Evolutionary conservation across 2,113 vertebrate genomes (phyloP).

Genomic region (Rhinolophus sinicus): DNA sequence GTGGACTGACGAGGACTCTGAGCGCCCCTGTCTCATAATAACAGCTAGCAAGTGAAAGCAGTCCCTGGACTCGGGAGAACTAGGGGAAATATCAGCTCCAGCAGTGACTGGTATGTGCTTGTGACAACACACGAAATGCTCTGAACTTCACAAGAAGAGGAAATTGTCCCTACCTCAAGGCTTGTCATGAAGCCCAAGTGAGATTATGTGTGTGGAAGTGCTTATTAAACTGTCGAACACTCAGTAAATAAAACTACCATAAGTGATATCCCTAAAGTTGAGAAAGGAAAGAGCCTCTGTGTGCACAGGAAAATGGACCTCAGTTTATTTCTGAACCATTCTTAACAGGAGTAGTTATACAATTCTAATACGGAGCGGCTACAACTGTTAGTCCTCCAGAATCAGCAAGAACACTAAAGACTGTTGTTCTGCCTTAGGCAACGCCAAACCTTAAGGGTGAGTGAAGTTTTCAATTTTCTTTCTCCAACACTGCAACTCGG

Average conservation of each 20-base stretch:
- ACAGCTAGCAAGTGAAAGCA: not conserved
- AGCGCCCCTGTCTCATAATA: not conserved
- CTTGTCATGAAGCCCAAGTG: not conserved
- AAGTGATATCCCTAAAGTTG: not conserved
- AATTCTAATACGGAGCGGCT: not conserved
- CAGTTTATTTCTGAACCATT: not conserved
- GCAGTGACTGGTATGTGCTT: not conserved
- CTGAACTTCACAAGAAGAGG: not conserved
- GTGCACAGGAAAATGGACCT: not conserved
- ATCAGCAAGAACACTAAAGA: not conserved
- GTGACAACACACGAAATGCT: not conserved
- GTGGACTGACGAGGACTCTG: not conserved
- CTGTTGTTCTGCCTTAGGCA: not conserved
- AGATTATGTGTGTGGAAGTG: not conserved
- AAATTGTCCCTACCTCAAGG: not conserved
- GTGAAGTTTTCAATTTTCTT: not conserved
- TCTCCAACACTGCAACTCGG: not conserved
- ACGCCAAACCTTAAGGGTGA: not conserved
- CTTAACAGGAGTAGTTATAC: not conserved
- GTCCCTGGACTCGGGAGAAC: not conserved
- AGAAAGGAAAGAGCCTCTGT: not conserved
- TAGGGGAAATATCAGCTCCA: not conserved
- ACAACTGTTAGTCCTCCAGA: not conserved
- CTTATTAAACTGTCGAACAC: not conserved
- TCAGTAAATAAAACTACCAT: not conserved